A percentile compares a stretch with the other conserved stretches of the same genome.
Conservation (phyloP, 1,140 invertebrate species). For the Drosophila pseudoobscura region DNA sequence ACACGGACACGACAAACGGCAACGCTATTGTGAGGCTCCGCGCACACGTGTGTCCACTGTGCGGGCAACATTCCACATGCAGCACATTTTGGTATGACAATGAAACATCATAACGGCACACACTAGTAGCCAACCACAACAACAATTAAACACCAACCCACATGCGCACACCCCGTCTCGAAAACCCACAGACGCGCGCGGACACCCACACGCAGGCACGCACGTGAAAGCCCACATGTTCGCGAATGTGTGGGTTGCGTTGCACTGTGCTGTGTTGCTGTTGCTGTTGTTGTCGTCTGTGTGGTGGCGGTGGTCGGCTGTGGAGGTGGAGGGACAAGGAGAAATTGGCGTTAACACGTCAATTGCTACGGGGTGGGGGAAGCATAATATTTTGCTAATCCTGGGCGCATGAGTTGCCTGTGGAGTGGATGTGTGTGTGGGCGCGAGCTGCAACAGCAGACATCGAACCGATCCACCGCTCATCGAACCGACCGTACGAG, state of each 20-base stretch:
- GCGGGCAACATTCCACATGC: too few species aligned
- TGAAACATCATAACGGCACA: constrained; percentile 6
- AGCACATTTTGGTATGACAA: too few species aligned
- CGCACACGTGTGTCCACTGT: too few species aligned
- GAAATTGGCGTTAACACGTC: too few species aligned
- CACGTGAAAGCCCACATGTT: constrained; percentile 12
- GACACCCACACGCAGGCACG: constrained; percentile 19
- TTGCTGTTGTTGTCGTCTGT: constrained; percentile 34
- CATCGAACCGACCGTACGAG: neutral
- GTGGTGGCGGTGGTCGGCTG: constrained; percentile 25
- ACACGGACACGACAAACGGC: too few species aligned
- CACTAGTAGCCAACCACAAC: constrained; percentile 1
- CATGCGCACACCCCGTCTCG: constrained; percentile 25
- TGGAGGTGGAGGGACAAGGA: constrained; percentile 2
- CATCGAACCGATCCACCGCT: too few species aligned
- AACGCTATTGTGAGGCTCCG: too few species aligned
- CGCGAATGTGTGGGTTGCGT: constrained; percentile 14
- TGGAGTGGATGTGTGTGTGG: constrained; percentile 24
- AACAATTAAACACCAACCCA: constrained; percentile 26
- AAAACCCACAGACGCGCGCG: constrained; percentile 4
- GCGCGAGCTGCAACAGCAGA: too few species aligned
- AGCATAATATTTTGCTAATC: constrained; percentile 9
- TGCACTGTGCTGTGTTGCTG: constrained; percentile 39
- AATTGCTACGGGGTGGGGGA: constrained; percentile 23
- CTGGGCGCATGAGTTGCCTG: constrained; percentile 41